phyloP scores from a whole-genome alignment of 2,888 invertebrate genomes.

The Ophion ellenae region DNA sequence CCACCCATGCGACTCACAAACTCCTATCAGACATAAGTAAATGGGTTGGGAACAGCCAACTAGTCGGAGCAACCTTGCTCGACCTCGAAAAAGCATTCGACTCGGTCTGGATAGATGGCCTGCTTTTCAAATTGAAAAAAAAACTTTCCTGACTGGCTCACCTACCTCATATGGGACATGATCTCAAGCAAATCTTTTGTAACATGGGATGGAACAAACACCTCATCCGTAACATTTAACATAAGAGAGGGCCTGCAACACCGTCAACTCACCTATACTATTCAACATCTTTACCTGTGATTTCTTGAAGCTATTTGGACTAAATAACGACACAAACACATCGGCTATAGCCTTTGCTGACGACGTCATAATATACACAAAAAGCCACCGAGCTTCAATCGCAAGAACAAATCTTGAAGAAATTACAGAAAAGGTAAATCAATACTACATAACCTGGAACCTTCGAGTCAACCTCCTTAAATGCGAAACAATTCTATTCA shows the following conservation, averaged over 20 bases:
- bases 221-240: no score
- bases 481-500: background rate
- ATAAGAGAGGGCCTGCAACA: no score
- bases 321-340: no score
- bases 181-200: no score
- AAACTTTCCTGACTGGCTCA: constrained; percentile 19
- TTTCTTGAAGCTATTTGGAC: no score
- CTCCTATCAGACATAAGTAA: background rate
- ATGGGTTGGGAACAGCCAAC: background rate
- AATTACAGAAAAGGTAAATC: background rate
- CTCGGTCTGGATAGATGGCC: constrained; percentile 14
- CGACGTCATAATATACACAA: no score
- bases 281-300: no score
- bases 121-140: constrained; percentile 2
- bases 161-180: background rate
- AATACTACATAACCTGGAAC: background rate
- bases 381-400: no score
- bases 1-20: constrained; percentile 8
- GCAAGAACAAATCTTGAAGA: no score
- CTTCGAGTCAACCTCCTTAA: background rate
- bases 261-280: no score
- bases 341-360: no score
- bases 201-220: no score
- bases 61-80: background rate
- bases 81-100: constrained; percentile 19